These are phyloP conservation scores for Brenthis ino DNA, from an alignment of 2,888 invertebrate genomes.

Conservation along the genomic window DNA sequence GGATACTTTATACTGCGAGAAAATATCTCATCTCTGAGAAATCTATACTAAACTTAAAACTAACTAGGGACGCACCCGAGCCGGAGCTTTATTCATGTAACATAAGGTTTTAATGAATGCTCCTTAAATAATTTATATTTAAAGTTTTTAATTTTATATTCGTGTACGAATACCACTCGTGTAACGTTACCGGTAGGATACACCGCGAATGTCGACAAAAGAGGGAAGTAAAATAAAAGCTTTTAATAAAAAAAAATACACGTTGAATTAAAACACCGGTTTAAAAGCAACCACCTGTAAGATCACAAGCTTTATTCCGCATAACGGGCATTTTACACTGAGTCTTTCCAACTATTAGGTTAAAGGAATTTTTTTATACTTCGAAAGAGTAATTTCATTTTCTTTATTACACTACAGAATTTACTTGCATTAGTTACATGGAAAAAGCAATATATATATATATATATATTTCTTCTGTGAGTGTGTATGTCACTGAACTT, in stretches of 20 bases:
- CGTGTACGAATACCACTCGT: neutral
- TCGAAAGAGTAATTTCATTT: neutral
- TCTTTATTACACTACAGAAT: neutral
- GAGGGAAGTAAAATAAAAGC: slow-evolving; percentile 5
- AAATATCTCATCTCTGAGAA: too few relatives aligned
- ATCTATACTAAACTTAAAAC: too few relatives aligned
- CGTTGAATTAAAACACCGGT: slow-evolving; percentile 16
- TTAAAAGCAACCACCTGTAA: slow-evolving; percentile 24
- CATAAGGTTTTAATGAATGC: too few relatives aligned
- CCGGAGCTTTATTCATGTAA: too few relatives aligned
- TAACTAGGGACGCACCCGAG: too few relatives aligned
- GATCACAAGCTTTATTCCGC: slow-evolving; percentile 17
- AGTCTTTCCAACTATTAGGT: slow-evolving; percentile 11
- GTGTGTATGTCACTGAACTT: too few relatives aligned
- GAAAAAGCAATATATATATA: too few relatives aligned
- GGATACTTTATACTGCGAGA: too few relatives aligned
- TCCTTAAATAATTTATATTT: neutral
- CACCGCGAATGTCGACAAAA: slow-evolving; percentile 6
- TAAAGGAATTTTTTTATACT: neutral
- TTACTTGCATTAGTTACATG: neutral
- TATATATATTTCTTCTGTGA: too few relatives aligned
- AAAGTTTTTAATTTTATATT: neutral
- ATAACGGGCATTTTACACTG: slow-evolving; percentile 3
- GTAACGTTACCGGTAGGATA: neutral
- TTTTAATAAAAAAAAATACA: slow-evolving; percentile 6